Conservation (phyloP, 2,113 vertebrate species). For the Zapornia atra region DNA sequence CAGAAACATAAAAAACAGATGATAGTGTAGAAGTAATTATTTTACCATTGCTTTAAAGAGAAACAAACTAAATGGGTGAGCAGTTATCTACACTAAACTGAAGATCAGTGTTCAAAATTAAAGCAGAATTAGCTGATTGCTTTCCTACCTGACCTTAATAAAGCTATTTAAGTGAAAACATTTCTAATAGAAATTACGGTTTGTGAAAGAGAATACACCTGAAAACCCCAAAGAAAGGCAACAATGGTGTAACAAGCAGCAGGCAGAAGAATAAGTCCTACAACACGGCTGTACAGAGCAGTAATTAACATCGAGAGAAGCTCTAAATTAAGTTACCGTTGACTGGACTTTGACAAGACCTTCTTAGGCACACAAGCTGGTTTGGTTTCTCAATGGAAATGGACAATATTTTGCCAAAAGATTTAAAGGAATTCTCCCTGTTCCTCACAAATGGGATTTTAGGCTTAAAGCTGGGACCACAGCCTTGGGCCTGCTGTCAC, state of each 20-base stretch:
- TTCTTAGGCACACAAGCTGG: background rate
- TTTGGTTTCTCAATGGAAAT: background rate
- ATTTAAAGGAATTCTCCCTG: background rate
- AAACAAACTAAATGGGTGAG: background rate
- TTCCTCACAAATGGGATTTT: background rate
- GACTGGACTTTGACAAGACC: background rate
- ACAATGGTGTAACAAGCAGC: background rate
- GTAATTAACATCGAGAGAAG: background rate
- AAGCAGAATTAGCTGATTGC: background rate
- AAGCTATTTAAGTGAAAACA: background rate
- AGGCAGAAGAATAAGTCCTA: background rate
- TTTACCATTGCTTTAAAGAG: background rate
- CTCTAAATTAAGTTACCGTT: background rate
- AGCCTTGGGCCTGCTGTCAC: background rate
- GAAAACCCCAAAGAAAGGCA: background rate
- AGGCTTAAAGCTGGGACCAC: background rate
- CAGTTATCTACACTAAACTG: background rate
- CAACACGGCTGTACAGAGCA: background rate
- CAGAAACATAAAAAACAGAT: background rate
- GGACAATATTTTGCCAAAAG: background rate
- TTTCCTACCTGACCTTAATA: background rate
- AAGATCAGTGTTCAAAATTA: background rate
- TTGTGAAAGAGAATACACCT: background rate
- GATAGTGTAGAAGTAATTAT: background rate
- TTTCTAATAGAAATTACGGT: background rate